phyloP scores from a whole-genome alignment of 2,888 invertebrate genomes.

The Exocentrus adspersus region DNA sequence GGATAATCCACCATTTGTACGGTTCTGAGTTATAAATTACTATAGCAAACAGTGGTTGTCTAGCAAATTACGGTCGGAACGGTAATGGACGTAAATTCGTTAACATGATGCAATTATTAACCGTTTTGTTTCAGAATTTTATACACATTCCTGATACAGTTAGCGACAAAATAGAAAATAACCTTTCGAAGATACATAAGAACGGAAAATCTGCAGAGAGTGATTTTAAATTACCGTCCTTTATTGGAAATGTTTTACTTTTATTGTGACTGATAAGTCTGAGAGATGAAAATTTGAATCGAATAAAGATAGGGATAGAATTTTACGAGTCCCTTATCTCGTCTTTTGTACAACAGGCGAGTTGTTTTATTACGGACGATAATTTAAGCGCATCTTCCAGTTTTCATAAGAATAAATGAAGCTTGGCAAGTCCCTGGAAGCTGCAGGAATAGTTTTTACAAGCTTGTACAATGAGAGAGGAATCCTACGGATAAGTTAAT shows the following conservation, averaged over 20 bases:
- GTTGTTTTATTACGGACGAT: slow-evolving; percentile 23
- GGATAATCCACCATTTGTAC: slow-evolving; percentile 16
- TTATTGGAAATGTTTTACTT: slow-evolving; percentile 7
- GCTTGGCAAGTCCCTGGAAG: slow-evolving; percentile 22
- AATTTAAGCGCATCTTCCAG: slow-evolving; percentile 25
- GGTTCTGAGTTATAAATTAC: slow-evolving; percentile 13
- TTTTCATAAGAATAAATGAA: slow-evolving; percentile 31
- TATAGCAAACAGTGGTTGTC: slow-evolving; percentile 2
- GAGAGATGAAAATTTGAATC: slow-evolving; percentile 23
- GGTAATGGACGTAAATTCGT: slow-evolving; percentile 3
- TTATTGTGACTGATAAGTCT: slow-evolving; percentile 14
- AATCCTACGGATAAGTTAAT: slow-evolving; percentile 25
- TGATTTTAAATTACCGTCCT: not conserved
- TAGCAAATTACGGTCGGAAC: not conserved
- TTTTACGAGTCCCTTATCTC: slow-evolving; percentile 20
- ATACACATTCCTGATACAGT: no score
- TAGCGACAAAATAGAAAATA: no score
- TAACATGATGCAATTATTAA: slow-evolving; percentile 2
- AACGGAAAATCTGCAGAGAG: not conserved
- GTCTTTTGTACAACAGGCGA: slow-evolving; percentile 21
- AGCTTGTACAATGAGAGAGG: slow-evolving; percentile 15
- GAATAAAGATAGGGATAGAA: slow-evolving; percentile 19
- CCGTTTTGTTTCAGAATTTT: no score
- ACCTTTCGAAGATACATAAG: not conserved
- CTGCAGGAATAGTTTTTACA: slow-evolving; percentile 23